Conservation (phyloP, 2,888 invertebrate genomes). For the Julus scanicus region DNA sequence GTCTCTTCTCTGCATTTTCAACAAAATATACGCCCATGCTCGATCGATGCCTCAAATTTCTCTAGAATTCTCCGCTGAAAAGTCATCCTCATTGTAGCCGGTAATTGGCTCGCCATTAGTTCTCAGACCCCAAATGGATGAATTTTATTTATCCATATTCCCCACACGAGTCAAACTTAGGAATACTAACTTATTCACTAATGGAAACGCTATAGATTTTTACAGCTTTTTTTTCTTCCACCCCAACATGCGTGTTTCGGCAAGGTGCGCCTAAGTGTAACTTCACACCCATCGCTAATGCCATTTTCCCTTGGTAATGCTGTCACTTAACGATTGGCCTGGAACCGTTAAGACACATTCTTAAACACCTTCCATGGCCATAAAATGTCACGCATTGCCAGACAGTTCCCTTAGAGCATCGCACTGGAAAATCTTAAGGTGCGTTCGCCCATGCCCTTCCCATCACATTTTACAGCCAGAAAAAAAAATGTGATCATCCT, state of each 20-base stretch:
- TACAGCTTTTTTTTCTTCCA: background rate
- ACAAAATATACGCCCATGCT: background rate
- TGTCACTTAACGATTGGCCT: slow-evolving; percentile 36
- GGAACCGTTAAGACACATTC: slow-evolving; percentile 29
- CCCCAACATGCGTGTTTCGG: background rate
- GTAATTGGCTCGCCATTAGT: slow-evolving; percentile 24
- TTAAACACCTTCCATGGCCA: slow-evolving; percentile 1
- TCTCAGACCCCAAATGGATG: slow-evolving; percentile 9
- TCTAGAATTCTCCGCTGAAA: background rate
- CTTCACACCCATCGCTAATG: slow-evolving; percentile 21
- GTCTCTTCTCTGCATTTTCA: too few species aligned
- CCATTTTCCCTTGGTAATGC: slow-evolving; percentile 30
- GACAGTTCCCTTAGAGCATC: background rate
- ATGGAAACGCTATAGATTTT: slow-evolving; percentile 32
- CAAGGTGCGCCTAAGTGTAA: background rate
- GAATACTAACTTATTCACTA: slow-evolving; percentile 20
- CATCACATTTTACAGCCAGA: background rate
- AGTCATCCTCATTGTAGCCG: background rate
- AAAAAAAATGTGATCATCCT: background rate
- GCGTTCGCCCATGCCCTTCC: background rate
- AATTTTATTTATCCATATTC: background rate
- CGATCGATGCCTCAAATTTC: background rate
- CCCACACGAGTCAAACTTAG: background rate
- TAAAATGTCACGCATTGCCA: slow-evolving; percentile 30
- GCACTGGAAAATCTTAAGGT: background rate